Base-by-base conservation (phyloP, 2,888 invertebrate species). In the Pseudolycoriella hygida region DNA sequence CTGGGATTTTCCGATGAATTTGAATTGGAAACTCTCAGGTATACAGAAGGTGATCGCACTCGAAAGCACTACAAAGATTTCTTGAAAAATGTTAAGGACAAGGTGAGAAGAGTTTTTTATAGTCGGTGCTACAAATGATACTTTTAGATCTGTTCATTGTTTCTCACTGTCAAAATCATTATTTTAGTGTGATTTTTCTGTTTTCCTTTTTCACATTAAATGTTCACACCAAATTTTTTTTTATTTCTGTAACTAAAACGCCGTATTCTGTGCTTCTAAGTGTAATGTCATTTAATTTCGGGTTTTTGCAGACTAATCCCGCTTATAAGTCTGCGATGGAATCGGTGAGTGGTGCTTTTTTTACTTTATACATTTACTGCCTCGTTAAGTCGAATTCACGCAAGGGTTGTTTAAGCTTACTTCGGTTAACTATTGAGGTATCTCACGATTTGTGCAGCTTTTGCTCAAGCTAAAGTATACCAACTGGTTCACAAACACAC, bases 1-100 rank as follows among this genome's bases (percentile, higher is more conserved):
- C 71, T 82, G 47, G 89, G 92, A 1, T 89, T 90, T 61, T 84
- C 84, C 31, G 96, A 97, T 62, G 89, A 94, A 59, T 97, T 97
- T 64, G 96, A 97, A 66, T 73, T 82, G 58, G 94, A 96, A 65
- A 82, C 78, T 47, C 82, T 45, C 60, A 71, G 58, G 56, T 69
- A 61, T 58, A 68, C 54, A 57, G 68, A 62, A 64, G 69, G 56
- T 65, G 72, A 46, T 65, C 73, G 61, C 61, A 60, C 59, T 20
- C 58, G 61, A 17, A 60, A 61, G 42, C 61, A 65, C 46, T 85
- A 84, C 63, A 76, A 76, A 53, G 89, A 90, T 55, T 84, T 89
- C 60, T 76, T 89, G 54, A 86, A 84, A 64, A 86, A 77, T 57
- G 80, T 93, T 11, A 88, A 86, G 64, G 86, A 84, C 60, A 88